A percentile compares a stretch with the other conserved stretches of the same genome.
Conservation (phyloP, 2,113 vertebrate species). For the Entelurus aequoreus region DNA sequence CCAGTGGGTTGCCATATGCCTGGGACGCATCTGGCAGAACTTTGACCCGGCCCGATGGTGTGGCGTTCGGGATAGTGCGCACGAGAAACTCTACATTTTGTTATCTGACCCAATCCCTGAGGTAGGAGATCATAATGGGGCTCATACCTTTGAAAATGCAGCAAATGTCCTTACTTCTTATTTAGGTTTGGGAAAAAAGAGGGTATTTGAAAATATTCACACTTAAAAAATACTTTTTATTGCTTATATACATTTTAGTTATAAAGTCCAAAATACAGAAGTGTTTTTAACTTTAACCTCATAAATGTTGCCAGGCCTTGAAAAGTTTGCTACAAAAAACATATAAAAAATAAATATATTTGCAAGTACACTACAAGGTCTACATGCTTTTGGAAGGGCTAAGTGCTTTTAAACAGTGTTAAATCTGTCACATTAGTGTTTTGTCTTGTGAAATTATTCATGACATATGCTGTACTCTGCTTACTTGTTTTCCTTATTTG, state of each 20-base stretch:
- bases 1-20: conserved; percentile 97
- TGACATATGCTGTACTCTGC: too few species aligned
- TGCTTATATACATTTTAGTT: background rate
- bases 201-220: too few species aligned
- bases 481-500: too few species aligned
- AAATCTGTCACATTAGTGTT: too few species aligned
- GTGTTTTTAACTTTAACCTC: too few species aligned
- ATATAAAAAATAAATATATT: too few species aligned
- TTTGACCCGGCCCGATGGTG: conserved; percentile 97
- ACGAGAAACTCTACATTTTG: conserved; percentile 96
- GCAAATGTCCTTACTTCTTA: background rate
- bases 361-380: too few species aligned
- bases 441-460: too few species aligned
- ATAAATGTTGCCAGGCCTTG: too few species aligned
- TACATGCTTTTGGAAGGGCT: too few species aligned
- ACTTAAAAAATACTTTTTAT: background rate
- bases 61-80: conserved; percentile 92
- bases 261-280: background rate
- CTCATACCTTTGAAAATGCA: background rate
- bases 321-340: too few species aligned
- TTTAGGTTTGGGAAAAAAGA: background rate
- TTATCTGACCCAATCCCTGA: conserved; percentile 93
- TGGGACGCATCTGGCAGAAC: conserved; percentile 98
- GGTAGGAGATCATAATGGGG: conserved; percentile 62
- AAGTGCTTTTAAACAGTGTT: too few species aligned